Percentiles rank a stretch among this genome's conserved stretches.
Conservation (phyloP, 2,888 invertebrate species). For the Celastrina argiolus region DNA sequence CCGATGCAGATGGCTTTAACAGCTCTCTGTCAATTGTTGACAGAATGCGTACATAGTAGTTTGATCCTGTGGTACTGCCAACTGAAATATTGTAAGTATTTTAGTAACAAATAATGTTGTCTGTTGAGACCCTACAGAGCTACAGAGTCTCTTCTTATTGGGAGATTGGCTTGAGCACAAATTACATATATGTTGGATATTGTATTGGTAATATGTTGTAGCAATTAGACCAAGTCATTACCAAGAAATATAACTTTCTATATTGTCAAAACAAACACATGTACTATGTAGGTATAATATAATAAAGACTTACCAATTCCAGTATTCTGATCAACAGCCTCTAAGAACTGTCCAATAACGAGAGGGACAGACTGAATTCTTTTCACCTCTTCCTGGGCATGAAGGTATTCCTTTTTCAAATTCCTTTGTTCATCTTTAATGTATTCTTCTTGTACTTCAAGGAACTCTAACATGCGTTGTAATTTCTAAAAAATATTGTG, state of each 20-base stretch:
- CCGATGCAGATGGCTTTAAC: conserved; percentile 98
- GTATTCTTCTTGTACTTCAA: conserved; percentile 99
- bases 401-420: conserved; percentile 98
- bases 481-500: conserved; percentile 88
- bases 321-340: conserved; percentile 99
- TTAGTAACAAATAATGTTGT: background rate
- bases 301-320: conserved; percentile 85
- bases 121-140: too few species aligned
- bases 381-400: conserved; percentile 98
- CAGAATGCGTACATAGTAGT: conserved; percentile 98
- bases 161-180: too few species aligned
- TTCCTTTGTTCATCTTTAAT: conserved; percentile 99
- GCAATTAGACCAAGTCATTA: too few species aligned
- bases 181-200: too few species aligned
- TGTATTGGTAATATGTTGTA: too few species aligned
- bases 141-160: too few species aligned
- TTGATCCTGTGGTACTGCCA: conserved; percentile 98
- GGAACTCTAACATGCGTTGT: conserved; percentile 96
- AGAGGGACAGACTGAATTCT: conserved; percentile 99
- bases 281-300: too few species aligned
- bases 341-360: conserved; percentile 99
- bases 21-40: conserved; percentile 99
- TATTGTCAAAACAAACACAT: too few species aligned
- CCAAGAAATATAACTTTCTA: too few species aligned
- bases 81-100: conserved; percentile 70